Percentiles rank a stretch among this genome's conserved stretches.
These are phyloP conservation scores for Malaclemys terrapin DNA, from an alignment of 2,113 vertebrate species.

Conservation along the genomic window DNA sequence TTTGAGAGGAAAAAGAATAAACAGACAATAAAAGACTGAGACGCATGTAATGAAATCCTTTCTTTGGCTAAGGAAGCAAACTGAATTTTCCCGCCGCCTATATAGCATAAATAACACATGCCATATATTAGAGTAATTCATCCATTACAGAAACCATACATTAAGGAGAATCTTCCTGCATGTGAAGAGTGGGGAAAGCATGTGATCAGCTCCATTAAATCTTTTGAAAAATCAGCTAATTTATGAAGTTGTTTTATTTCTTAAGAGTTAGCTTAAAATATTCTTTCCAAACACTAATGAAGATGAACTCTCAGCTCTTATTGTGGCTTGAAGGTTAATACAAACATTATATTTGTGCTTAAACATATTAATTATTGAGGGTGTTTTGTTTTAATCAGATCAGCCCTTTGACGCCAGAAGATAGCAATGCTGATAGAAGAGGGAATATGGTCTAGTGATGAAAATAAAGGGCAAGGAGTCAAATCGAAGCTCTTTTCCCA, in stretches of 20 bases:
- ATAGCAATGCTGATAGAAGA: slow-evolving; percentile 18
- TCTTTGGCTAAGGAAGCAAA: background rate
- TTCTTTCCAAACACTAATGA: background rate
- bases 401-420: slow-evolving; percentile 40
- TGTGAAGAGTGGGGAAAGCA: background rate
- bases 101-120: slow-evolving; percentile 5
- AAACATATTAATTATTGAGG: background rate
- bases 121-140: slow-evolving; percentile 21
- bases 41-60: background rate
- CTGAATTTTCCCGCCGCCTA: background rate
- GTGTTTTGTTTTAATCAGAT: background rate
- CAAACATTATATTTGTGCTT: background rate
- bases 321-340: background rate
- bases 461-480: background rate
- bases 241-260: background rate
- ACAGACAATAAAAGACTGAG: background rate
- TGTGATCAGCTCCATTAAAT: slow-evolving; percentile 4
- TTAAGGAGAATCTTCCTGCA: slow-evolving; percentile 6
- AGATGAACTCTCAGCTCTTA: background rate
- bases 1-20: background rate
- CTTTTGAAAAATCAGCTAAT: slow-evolving; percentile 30
- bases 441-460: background rate
- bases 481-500: background rate
- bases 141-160: background rate
- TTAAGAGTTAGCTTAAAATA: slow-evolving; percentile 28